Evolutionary conservation across 2,888 invertebrate genomes (phyloP), one percentile per base, ranked within the genome.

Genomic region (Malachius bipustulatus): DNA sequence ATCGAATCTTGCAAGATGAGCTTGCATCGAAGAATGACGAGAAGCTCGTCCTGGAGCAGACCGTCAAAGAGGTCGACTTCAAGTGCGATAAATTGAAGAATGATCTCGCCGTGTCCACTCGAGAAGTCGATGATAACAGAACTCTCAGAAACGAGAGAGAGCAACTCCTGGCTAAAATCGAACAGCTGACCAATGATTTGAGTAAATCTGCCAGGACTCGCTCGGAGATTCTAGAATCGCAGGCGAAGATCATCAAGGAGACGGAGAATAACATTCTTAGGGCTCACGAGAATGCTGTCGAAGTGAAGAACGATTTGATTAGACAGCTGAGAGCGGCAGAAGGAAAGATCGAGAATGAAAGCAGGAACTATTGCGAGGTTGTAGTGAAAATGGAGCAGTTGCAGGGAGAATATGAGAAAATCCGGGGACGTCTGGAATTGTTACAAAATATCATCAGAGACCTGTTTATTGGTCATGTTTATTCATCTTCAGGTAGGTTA

Each of bases 211-310:
- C 52, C 30, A 47, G 46, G 26, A 47, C 45, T 9, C 42, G 48
- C 8, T 48, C 50, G 14, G 51, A 54, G 30, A 47, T 56, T 16
- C 12, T 54, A 3, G 48, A 55, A 34, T 40, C 46, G 3, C 52
- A 55, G 36, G 47, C 46, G 4, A 49, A 48, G 38, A 45, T 50
- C 13, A 47, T 52, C 40, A 49, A 54, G 36, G 51, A 58, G 34
- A 53, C 52, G 1, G 54, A 56, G 33, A 36, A 39, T 27, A 52
- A 47, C 30, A 43, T 55, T 11, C 27, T 48, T 11, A 38, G 47
- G 14, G 55, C 52, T 1, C 56, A 54, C 15, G 45, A 51, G 39
- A 48, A 45, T 27, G 46, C 49, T 2, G 39, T 50, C 3, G 50
- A 48, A 12, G 44, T 49, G 6, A 51, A 51, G 36, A 48, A 45